Evolutionary conservation across 2,113 vertebrate genomes (phyloP).

Genomic region (Candoia aspera): DNA sequence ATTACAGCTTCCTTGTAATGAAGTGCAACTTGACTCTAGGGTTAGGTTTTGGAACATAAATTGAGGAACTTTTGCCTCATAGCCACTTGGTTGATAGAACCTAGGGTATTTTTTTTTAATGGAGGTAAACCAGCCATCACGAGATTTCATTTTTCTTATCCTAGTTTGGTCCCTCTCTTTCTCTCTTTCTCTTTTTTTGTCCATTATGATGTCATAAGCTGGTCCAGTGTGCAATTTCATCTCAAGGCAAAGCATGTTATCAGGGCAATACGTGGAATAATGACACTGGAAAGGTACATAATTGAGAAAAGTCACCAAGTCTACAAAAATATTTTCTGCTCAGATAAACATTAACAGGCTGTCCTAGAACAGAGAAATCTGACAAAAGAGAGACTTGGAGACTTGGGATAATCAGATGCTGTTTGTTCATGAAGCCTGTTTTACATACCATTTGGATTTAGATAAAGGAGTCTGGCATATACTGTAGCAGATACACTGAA

Average conservation of each 20-base stretch:
- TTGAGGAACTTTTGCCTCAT: neutral
- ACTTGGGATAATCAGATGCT: neutral
- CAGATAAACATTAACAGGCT: constrained; percentile 46
- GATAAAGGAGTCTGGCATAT: rapidly evolving
- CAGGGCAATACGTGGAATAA: neutral
- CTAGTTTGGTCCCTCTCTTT: neutral
- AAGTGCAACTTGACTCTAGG: neutral
- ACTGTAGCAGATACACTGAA: rapidly evolving
- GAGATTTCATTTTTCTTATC: neutral
- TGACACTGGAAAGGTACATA: neutral
- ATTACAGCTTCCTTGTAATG: neutral
- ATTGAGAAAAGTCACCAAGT: neutral
- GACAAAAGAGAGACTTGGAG: neutral
- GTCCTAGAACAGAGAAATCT: neutral
- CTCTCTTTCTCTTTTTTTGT: neutral
- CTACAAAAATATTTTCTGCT: constrained; percentile 14
- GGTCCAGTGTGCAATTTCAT: rapidly evolving
- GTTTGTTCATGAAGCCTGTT: constrained; percentile 16
- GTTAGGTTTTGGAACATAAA: neutral
- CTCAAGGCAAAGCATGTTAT: neutral
- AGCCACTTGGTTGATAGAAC: neutral
- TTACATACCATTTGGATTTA: neutral
- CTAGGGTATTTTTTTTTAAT: neutral
- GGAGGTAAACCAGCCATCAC: neutral
- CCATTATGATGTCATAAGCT: neutral